Base-by-base conservation (phyloP, 1,140 invertebrate genomes). In the Rhyacophila brunnea region DNA sequence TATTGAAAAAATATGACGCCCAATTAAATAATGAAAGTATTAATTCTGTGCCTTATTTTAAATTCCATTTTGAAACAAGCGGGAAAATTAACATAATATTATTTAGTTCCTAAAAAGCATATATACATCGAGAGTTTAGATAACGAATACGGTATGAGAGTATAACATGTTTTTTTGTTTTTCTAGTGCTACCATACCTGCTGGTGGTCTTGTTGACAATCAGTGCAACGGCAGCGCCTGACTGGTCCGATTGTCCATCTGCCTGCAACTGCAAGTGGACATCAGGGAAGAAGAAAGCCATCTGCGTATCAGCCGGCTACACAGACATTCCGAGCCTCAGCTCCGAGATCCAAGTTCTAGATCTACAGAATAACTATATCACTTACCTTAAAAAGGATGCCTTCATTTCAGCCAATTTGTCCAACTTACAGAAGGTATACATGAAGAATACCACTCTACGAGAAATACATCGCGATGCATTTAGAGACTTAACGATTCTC, bases 361-460 rank as follows among this genome's bases (percentile, higher is more conserved):
- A 86, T 61, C 66, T 87, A 6, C 80, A 78, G 2, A 76, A 78
- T 4, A 87, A 86, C 69, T 71, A 72, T 13, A 83, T 87, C 23
- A 73, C 76, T 2, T 71, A 73, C 14, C 69, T 87, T 10, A 15
- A 45, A 10, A 57, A 57, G 14, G 48, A 62, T 35, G 60, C 60
- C 19, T 92, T 92, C 74, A 84, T 84, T 18, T 74, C 80, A 6
- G 79, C 83, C 10, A 88, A 86, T 0, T 70, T 92, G 34, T 72
- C 90, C 3, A 90, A 93, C 68, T 73, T 93, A 4, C 90, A 93
- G 69, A 81, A 85, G 53, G 83, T 93, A 1, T 90, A 85, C 68
- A 64, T 92, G 36, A 80, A 83, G 18, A 81, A 83, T 58, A 83
- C 86, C n/a, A 80, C 84, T 34, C 79, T 92, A 6, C 74, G 81